Conservation (phyloP, 2,113 vertebrate genomes). For the Sceloporus undulatus region DNA sequence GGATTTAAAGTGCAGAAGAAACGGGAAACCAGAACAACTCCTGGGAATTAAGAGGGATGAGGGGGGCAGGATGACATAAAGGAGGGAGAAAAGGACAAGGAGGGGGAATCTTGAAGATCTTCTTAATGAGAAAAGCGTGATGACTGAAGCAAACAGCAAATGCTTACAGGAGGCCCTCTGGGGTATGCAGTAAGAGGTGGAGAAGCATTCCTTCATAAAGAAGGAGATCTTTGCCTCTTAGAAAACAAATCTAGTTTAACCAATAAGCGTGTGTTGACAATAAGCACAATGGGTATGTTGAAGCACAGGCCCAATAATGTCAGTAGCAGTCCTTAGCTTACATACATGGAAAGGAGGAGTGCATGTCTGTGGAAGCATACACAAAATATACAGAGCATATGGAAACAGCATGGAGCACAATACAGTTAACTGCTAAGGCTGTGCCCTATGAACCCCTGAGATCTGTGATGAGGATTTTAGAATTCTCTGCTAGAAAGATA, state of each 20-base stretch:
- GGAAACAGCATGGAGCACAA: no score
- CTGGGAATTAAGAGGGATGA: conserved; percentile 33
- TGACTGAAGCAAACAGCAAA: conserved; percentile 53
- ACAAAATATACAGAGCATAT: no score
- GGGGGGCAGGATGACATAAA: background rate
- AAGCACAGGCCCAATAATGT: background rate
- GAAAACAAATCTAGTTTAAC: conserved; percentile 62
- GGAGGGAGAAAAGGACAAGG: conserved; percentile 6
- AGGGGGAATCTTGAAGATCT: conserved; percentile 59
- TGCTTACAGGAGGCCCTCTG: conserved; percentile 65
- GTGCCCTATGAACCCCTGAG: background rate
- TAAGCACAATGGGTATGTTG: background rate
- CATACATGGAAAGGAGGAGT: background rate
- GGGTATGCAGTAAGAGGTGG: conserved; percentile 51
- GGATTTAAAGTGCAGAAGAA: background rate
- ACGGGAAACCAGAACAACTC: background rate
- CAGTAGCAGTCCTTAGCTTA: background rate
- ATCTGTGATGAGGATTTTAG: background rate
- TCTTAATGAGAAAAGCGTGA: conserved; percentile 81
- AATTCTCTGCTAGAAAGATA: no score
- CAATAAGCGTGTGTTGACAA: conserved; percentile 40
- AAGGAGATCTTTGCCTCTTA: conserved; percentile 31
- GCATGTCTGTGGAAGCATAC: background rate
- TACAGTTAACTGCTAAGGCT: no score
- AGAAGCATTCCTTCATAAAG: conserved; percentile 64